Percentiles rank a stretch among this genome's conserved stretches.
Conservation (phyloP, 2,113 vertebrate genomes). For the Heterocephalus glaber region DNA sequence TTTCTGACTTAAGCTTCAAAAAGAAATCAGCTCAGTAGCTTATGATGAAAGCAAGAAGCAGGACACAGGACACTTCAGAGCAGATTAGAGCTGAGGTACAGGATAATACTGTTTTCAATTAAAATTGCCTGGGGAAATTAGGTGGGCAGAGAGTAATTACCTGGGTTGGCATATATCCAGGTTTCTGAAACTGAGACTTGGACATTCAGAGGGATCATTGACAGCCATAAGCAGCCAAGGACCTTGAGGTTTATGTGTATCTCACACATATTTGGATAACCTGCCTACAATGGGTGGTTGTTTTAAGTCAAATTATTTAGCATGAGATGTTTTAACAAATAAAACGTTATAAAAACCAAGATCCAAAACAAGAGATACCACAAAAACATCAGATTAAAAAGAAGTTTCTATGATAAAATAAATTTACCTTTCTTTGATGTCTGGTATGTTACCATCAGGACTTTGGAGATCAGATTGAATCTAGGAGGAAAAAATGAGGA, state of each 20-base stretch:
- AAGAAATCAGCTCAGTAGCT: constrained; percentile 75
- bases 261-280: not conserved
- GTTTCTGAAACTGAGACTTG: constrained; percentile 60
- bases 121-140: constrained; percentile 82
- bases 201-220: constrained; percentile 6
- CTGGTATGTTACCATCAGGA: not conserved
- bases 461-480: not conserved
- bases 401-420: not conserved
- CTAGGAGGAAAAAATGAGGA: not conserved
- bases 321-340: not conserved
- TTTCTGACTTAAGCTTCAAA: constrained; percentile 58
- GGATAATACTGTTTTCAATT: constrained; percentile 77
- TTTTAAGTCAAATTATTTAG: constrained; percentile 42
- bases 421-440: not conserved
- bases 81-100: constrained; percentile 68
- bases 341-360: constrained; percentile 19
- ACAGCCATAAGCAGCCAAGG: not conserved
- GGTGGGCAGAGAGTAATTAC: constrained; percentile 80
- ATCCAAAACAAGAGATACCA: not conserved
- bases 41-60: constrained; percentile 64
- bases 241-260: not conserved
- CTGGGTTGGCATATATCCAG: constrained; percentile 72
- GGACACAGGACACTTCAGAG: constrained; percentile 72
- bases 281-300: not conserved
- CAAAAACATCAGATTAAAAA: not conserved